These are phyloP conservation scores for Margaritifera margaritifera DNA, from an alignment of 2,888 invertebrate genomes.

Conservation along the genomic window DNA sequence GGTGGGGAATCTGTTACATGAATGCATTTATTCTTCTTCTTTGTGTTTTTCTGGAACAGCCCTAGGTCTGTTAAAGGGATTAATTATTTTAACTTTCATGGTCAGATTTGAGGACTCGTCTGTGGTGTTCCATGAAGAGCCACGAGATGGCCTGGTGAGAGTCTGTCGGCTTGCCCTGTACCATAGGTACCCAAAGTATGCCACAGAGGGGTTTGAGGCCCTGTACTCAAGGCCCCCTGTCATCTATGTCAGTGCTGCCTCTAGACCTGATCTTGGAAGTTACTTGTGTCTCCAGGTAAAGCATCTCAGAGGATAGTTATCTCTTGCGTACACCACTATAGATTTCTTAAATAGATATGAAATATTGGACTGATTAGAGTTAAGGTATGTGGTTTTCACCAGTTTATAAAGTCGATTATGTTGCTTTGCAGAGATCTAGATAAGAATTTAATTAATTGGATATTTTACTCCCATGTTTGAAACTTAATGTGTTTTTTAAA, in stretches of 20 bases:
- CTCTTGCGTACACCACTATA: too few relatives aligned
- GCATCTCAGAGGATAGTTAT: not conserved
- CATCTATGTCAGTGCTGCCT: constrained; percentile 74
- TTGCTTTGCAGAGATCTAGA: too few relatives aligned
- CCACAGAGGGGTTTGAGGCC: constrained; percentile 87
- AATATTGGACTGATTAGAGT: too few relatives aligned
- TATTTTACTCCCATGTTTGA: too few relatives aligned
- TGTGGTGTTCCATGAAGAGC: constrained; percentile 91
- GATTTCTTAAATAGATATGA: too few relatives aligned
- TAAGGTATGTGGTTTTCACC: too few relatives aligned
- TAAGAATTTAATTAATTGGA: too few relatives aligned
- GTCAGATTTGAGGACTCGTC: constrained; percentile 86
- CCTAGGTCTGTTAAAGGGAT: not conserved
- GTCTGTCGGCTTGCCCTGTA: constrained; percentile 87
- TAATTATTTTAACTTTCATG: not conserved
- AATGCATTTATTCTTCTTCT: not conserved
- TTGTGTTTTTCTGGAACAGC: not conserved
- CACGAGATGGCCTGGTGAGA: constrained; percentile 87
- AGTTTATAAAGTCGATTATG: too few relatives aligned
- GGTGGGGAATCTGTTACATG: too few relatives aligned
- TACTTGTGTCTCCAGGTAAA: constrained; percentile 70
- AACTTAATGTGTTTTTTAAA: too few relatives aligned
- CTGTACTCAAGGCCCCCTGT: constrained; percentile 88
- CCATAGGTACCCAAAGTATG: constrained; percentile 85
- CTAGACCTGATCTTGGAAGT: constrained; percentile 69